phyloP scores from a whole-genome alignment of 2,888 invertebrate species.

The Thelaira solivaga region DNA sequence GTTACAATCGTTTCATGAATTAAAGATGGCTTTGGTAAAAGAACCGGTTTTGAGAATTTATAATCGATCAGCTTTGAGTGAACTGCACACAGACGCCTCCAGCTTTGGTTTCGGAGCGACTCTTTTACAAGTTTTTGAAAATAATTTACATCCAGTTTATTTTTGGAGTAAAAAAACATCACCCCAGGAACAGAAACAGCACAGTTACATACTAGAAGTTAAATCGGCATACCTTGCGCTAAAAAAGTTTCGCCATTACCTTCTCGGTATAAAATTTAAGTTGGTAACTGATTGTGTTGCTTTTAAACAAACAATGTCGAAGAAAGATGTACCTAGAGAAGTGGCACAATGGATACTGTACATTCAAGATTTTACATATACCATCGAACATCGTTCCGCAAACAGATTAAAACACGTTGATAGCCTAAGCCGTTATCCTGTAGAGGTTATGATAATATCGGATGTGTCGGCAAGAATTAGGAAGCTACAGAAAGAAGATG shows the following conservation, averaged over 20 bases:
- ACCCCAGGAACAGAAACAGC: constrained; percentile 48
- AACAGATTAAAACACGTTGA: background rate
- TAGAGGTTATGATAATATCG: background rate
- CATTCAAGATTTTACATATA: background rate
- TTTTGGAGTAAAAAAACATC: constrained; percentile 52
- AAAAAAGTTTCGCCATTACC: constrained; percentile 67
- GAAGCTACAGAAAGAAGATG: background rate
- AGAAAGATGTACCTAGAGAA: constrained; percentile 47
- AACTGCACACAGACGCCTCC: constrained; percentile 59
- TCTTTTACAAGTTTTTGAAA: constrained; percentile 41
- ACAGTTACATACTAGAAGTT: constrained; percentile 62
- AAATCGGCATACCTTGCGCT: constrained; percentile 41
- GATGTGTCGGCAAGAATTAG: background rate
- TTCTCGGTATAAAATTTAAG: constrained; percentile 59
- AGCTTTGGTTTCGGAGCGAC: constrained; percentile 58
- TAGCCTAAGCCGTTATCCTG: background rate
- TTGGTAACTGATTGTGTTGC: constrained; percentile 38
- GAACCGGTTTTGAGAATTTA: constrained; percentile 56
- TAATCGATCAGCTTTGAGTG: constrained; percentile 29
- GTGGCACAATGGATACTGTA: background rate
- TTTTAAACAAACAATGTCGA: constrained; percentile 54
- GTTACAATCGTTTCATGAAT: background rate
- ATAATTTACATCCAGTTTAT: constrained; percentile 53
- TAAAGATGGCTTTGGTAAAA: constrained; percentile 21
- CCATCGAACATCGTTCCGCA: background rate